Evolutionary conservation across 2,888 invertebrate species (phyloP), one percentile per base, ranked within the genome.

Genomic region (Archips xylosteana): DNA sequence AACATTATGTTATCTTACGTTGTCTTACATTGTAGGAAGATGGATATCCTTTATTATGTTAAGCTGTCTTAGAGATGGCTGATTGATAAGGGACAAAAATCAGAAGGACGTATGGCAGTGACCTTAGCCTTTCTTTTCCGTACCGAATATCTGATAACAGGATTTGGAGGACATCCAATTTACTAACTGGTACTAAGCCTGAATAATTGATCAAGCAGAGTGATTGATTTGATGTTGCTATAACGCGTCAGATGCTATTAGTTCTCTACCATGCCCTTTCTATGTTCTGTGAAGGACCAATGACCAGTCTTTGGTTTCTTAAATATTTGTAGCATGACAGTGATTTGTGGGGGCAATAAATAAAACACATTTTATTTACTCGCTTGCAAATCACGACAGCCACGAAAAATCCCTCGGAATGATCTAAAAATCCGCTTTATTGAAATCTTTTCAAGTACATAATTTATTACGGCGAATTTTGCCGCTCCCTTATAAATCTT

Each of bases 401-500:
- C 64, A 23, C 45, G 6, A 12, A 10, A 72, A 62, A 57, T 67
- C 57, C 39, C 32, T n/a, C 9, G 10, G 42, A 62, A 63, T 65
- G 12, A 54, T 13, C 34, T 15, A 39, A 10, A 54, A 73, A 59
- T 63, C 73, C 59, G 68, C 13, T 64, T 59, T 10, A 69, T 69
- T 64, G 63, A 70, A 70, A 70, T 49, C 15, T 61, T 51, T 69
- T 57, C 23, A 36, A 57, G 61, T 72, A 39, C 10, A 62, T 51
- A 75, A 75, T 68, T 71, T 69, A 72, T 65, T 64, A 65, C 54
- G 57, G 68, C 4, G 32, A 69, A 64, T 73, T 71, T 69, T 39
- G 32, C 57, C 49, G 63, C 47, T 13, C 66, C 67, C 45, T 59
- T 59, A 75, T 75, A 71, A 75, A 75, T 75, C 75, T 68, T 67